phyloP scores from a whole-genome alignment of 2,113 vertebrate species.

The Atrichornis clamosus region DNA sequence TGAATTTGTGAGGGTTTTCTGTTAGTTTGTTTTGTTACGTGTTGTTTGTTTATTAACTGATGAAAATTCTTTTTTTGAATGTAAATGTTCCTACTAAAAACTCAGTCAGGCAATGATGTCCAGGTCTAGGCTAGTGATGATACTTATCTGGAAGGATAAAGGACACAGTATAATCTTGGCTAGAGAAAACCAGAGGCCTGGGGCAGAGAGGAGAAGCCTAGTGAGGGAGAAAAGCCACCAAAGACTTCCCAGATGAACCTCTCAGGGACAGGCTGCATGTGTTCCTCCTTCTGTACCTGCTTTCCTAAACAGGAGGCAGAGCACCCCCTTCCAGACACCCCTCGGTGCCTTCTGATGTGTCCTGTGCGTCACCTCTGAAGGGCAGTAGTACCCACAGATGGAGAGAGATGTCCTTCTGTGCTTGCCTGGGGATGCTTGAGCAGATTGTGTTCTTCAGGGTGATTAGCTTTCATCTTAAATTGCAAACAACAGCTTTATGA shows the following conservation, averaged over 20 bases:
- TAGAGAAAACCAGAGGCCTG: background rate
- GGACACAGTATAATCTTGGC: background rate
- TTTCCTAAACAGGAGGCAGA: background rate
- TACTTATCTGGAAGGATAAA: background rate
- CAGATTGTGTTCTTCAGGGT: background rate
- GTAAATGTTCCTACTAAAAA: background rate
- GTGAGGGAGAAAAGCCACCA: background rate
- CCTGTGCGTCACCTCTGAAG: background rate
- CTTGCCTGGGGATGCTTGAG: background rate
- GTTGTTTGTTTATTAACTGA: background rate
- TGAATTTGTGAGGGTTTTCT: background rate
- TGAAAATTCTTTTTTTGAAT: background rate
- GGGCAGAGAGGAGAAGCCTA: background rate
- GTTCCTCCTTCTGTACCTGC: background rate
- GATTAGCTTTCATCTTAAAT: background rate
- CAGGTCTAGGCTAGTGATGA: background rate
- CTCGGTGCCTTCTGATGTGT: accelerated
- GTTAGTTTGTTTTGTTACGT: background rate
- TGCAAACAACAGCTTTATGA: background rate
- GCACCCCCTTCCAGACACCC: background rate
- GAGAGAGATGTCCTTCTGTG: background rate
- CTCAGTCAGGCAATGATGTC: background rate
- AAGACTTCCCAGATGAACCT: background rate
- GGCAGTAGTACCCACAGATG: background rate
- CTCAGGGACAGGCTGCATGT: background rate